Evolutionary conservation across 2,113 vertebrate species (phyloP), one percentile per base, ranked within the genome.

Genomic region (Procavia capensis): DNA sequence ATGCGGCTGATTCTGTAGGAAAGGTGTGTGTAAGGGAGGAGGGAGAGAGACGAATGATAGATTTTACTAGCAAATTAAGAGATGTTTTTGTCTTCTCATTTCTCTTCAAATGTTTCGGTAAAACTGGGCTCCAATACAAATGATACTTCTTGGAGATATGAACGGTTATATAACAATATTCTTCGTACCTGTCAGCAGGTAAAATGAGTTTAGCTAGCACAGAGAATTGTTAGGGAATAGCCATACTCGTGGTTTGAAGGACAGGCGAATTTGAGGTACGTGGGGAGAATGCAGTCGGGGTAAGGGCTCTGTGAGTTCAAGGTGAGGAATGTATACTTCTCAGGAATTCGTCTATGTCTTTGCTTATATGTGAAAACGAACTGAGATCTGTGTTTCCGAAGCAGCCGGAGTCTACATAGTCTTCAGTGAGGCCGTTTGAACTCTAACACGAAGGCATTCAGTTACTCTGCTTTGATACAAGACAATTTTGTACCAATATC

Each of bases 401-500:
- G 31, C 22, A 75, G 22, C n/a, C 10, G 7, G 1, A 29, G 25
- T 92, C 34, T 79, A n/a, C 84, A 47, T 41, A 16, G 61, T 74
- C 92, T 64, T 24, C 36, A 79, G 1, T 36, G 63, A 85, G 10
- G 6, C 24, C 47, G 59, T 82, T 86, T 90, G 34, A 93, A 75
- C 61, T 88, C 31, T 93, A 43, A 63, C 36, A 7, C 11, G 2
- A 29, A 89, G 36, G 29, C 34, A 72, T 70, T 76, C n/a, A 74
- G 24, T 95, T 43, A 80, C 85, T 92, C 36, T 88, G n/a, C 54
- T 31, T 86, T 80, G 43, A 59, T 88, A 74, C 63, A 91, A 61
- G 88, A 64, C 78, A 68, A 80, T 88, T 80, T 63, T 47, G 47
- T 36, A 81, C 74, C 29, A 78, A 24, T 45, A 45, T 78, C 68